Base-by-base conservation (phyloP, 2,113 vertebrate genomes). In the Aegithalos caudatus region DNA sequence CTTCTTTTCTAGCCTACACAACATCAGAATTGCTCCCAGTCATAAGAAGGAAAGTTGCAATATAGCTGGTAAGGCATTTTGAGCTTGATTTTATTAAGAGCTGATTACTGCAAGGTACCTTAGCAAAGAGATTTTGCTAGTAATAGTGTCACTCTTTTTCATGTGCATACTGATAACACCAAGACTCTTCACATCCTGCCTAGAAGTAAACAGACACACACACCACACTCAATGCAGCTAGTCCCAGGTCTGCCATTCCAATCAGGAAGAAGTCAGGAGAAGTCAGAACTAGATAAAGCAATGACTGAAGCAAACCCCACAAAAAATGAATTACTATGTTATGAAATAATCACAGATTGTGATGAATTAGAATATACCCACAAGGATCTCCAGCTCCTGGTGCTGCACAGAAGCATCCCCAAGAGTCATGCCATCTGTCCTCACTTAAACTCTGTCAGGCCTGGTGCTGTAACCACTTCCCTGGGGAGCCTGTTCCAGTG, bases 221-320 rank as follows among this genome's bases (percentile, higher is more conserved):
- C 11, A 20, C 12, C 4, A 28, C 11, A 12, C 9, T 54, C 44
- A 22, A 0, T 38, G 35, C 11, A 58, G 35, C 0, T 2, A 51
- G 35, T 56, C 4, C 10, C 0, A 1, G 11, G 22, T 54, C 16
- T 1, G 1, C 21, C 10, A 8, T 28, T 58, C 23, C 78, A 65
- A 56, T 23, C 14, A 28, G 17, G 18, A 60, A 33, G 14, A 51
- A 74, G 5, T 8, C 6, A 6, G 7, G 29, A 81, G 18, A 62
- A 57, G 9, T 58, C 25, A 53, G 11, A 87, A 61, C 5, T 22
- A 35, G 22, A 35, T 18, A 73, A 44, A 47, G 4, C 9, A 60
- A 67, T 44, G 29, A 62, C 6, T 3, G 50, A 51, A 76, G 60
- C 23, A 62, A 62, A 10, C 2, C 2, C 14, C 10, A 27, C 44